Evolutionary conservation across 2,888 invertebrate species (phyloP), one percentile per base, ranked within the genome.

Genomic region (Saturnia japonica): DNA sequence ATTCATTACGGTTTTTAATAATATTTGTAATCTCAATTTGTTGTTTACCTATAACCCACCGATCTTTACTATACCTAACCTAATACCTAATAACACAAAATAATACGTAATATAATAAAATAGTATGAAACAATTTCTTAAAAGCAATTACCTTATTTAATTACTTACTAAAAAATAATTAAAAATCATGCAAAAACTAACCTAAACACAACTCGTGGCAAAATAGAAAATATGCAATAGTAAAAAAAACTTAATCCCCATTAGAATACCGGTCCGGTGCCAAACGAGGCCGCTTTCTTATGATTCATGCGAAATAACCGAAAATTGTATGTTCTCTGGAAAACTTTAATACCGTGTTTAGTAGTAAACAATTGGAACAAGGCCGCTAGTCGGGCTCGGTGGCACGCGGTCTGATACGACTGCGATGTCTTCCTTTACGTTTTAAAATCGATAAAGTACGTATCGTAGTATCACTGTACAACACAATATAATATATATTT

Each of bases 361-460:
- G 62, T 62, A 34, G 67, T 62, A 51, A 82, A 83, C 86, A 91
- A 91, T 85, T 90, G 85, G 93, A 88, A 82, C 93, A 88, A 93
- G 93, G 93, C 84, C 91, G 81, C 75, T 86, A 80, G 71, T 81
- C 77, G 72, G 77, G 78, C 79, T 79, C 79, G 79, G 81, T 80
- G 75, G 73, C 83, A 85, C 80, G 74, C 73, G 83, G 85, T 84
- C 85, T 88, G 85, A 85, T 85, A 77, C 84, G 80, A 76, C 84
- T 83, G 80, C 83, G 82, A 80, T 84, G 85, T 87, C 87, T 90
- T 89, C 85, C 86, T 87, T 84, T 80, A 82, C 82, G 80, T 82
- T 77, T 34, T 84, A 90, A 90, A 91, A 93, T 93, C 93, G 88
- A 93, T 93, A 93, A 81, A 79, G 73, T 79, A 80, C 82, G 82